Base-by-base conservation (phyloP, 2,797 vertebrate species). In the Florisuga fusca region DNA sequence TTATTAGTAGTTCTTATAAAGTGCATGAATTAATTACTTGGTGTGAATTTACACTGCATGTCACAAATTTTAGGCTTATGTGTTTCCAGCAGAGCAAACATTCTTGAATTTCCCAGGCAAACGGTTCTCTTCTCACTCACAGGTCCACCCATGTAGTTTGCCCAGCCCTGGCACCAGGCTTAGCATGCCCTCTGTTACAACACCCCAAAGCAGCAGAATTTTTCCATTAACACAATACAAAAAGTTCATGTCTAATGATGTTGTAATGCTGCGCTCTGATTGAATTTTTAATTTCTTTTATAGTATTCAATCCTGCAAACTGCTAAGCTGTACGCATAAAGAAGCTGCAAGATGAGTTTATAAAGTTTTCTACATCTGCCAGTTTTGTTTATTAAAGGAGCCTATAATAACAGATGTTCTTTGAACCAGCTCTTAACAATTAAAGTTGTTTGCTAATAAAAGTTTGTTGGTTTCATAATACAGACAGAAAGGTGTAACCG, bases 261-360 rank as follows among this genome's bases (percentile, higher is more conserved):
- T 75, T 6, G 2, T 71, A 74, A 79, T 54, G 77, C 48, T 61
- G 46, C 69, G 53, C 53, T 89, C 83, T 94, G 87, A 96, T 71
- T 93, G 90, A 94, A 43, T 77, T 93, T 93, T 94, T 91, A 46
- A 84, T 90, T 87, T 94, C 64, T 94, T 94, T 95, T 88, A 51
- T 86, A 51, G 72, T 50, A 57, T 89, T 71, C 75, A 94, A 59
- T 89, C 64, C 38, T 75, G 77, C 63, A 75, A 90, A 77, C 63
- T 87, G 50, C 46, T 82, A 82, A 83, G 51, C 78, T 82, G 9
- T 71, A n/a, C 27, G 23, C 57, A 84, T 80, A 79, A 76, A 82
- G 73, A 86, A 93, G 63, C 61, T 84, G 62, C 76, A 93, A 84
- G 77, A 96, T 74, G 77, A 88, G 73, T 69, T 91, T 90, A 43